Evolutionary conservation across 2,113 vertebrate species (phyloP), one percentile per base, ranked within the genome.

Genomic region (Halichoeres trimaculatus): DNA sequence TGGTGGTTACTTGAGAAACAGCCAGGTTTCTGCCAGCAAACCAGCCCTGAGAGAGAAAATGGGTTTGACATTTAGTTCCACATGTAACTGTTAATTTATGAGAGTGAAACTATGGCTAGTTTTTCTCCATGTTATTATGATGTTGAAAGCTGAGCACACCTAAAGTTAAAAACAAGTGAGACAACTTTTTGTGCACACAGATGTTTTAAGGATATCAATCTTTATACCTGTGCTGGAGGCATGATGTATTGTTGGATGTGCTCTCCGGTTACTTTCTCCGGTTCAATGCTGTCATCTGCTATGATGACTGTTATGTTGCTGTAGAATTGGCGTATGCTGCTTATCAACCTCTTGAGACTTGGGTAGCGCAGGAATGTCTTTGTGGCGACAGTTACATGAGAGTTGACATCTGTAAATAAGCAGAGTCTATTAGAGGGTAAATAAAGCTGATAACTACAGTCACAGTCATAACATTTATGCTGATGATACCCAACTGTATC

Each of bases 1-100:
- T 95, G 34, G 93, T 95, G 51, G 86, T 93, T 55, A 95, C 93
- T 67, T 95, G 94, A 23, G 94, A 95, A 20, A 95, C 34, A 1
- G 92, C 94, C 52, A 95, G 85, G 76, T 94, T 95, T 52, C 94
- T 92, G 9, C 94, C 94, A 11, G 94, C 93, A 80, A 95, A 95
- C 94, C 94, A 95, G 1, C 95, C 94, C 95, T 95, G 81, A 2
- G 20, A 34, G 38, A 50, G 35, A 19, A 30, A 30, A 30, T n/a
- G n/a, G n/a, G n/a, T n/a, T n/a, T n/a, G n/a, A 38, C 52, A 5
- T 4, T 6, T 4, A 0, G 8, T 22, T 35, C 8, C 30, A 30
- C 3, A 30, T 30, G 30, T 30, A 30, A 4, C 30, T 30, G 30
- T 30, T 30, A 30, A 30, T 30, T 30, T 30, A 30, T 30, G 6